Conservation (phyloP, 2,888 invertebrate species). For the Eupithecia vulgata region DNA sequence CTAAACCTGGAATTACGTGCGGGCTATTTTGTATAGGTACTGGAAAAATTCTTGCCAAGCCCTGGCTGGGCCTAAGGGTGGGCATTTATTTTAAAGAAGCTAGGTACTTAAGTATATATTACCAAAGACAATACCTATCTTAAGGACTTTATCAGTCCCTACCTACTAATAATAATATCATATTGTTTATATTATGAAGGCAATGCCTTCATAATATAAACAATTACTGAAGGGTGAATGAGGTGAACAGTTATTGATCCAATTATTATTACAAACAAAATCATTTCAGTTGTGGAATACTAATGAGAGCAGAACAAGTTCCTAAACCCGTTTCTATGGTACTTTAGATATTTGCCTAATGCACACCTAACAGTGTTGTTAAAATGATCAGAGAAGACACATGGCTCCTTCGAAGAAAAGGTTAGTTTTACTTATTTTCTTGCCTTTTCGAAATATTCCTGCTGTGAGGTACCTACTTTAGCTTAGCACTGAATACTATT, state of each 20-base stretch:
- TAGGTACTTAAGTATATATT: background rate
- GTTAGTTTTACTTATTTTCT: slow-evolving; percentile 27
- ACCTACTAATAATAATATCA: background rate
- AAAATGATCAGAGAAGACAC: slow-evolving; percentile 42
- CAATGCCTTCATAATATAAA: background rate
- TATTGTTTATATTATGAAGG: background rate
- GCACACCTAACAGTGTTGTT: slow-evolving; percentile 24
- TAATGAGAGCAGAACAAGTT: slow-evolving; percentile 24
- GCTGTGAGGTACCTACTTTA: background rate
- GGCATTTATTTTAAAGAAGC: background rate
- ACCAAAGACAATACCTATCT: background rate
- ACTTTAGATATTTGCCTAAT: slow-evolving; percentile 13
- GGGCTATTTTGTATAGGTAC: background rate
- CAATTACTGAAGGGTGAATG: background rate
- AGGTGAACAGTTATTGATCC: background rate
- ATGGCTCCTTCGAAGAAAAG: slow-evolving; percentile 41
- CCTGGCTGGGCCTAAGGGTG: background rate
- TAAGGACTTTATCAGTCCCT: background rate
- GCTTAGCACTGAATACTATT: background rate
- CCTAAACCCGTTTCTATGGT: slow-evolving; percentile 27
- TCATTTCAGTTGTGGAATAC: slow-evolving; percentile 25
- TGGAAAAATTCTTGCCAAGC: background rate
- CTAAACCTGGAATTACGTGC: background rate
- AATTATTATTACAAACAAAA: slow-evolving; percentile 7
- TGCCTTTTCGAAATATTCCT: background rate